phyloP scores from a whole-genome alignment of 2,888 invertebrate species.

The Boloria euphrosyne region DNA sequence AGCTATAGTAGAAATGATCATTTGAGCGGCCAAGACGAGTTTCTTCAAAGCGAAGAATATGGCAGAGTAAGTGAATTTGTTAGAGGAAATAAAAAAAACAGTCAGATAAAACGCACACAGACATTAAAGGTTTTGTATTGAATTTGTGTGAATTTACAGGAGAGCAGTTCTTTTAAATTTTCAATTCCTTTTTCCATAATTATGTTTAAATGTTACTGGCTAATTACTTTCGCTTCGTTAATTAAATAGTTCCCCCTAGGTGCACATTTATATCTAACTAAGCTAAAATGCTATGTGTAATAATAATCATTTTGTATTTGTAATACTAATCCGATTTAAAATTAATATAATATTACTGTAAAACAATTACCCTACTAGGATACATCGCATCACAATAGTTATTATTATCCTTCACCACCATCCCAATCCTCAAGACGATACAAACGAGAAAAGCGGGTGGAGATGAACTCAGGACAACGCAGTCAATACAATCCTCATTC shows the following conservation, averaged over 20 bases:
- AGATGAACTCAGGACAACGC: constrained; percentile 67
- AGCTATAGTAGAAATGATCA: constrained; percentile 45
- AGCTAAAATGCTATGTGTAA: no score
- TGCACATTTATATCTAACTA: no score
- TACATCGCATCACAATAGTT: constrained; percentile 10
- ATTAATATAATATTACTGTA: no score
- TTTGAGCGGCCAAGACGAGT: constrained; percentile 51
- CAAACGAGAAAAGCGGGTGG: constrained; percentile 60
- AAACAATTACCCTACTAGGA: constrained; percentile 7
- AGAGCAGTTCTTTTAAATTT: no score
- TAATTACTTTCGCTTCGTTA: no score
- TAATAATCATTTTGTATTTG: neutral
- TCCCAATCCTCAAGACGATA: constrained; percentile 49
- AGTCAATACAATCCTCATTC: constrained; percentile 73
- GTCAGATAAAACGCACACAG: no score
- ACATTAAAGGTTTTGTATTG: no score
- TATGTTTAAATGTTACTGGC: no score
- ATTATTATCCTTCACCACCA: constrained; percentile 34
- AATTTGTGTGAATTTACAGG: no score
- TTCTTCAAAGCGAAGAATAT: constrained; percentile 55
- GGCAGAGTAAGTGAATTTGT: constrained; percentile 54
- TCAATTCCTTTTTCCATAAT: no score
- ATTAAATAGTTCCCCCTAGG: no score
- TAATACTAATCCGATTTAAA: neutral
- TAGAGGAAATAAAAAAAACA: neutral